Base-by-base conservation (phyloP, 2,797 vertebrate species). In the Oreochromis grahami region DNA sequence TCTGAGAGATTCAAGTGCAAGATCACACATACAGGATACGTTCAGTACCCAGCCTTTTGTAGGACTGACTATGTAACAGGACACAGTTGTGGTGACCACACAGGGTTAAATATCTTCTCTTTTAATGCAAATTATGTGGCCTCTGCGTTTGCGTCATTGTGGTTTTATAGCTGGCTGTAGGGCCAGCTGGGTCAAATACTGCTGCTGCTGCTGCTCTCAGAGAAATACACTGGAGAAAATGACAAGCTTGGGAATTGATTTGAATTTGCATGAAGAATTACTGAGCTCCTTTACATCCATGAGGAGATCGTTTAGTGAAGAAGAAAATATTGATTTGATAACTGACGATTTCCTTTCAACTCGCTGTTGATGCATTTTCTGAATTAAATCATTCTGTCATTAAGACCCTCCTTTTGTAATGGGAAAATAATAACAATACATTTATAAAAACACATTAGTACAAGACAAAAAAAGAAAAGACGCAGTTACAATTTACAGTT, bases 91-190 rank as follows among this genome's bases (percentile, higher is more conserved):
- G 26, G 41, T 80, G 38, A 58, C 45, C 36, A 52, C 34, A 32
- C 10, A 86, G 80, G 74, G 85, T 91, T 87, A 89, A 87, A 82
- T 74, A 85, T 56, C 76, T 51, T 29, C 76, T 84, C 58, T 79
- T 90, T 88, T 50, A 58, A 90, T 84, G 77, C 70, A 87, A 89
- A 91, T 87, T 21, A 79, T 86, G 82, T 77, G 85, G 83, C 76
- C 83, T 48, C 55, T 77, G 86, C 78, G 72, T 89, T 77, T 92
- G 86, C 84, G 86, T 94, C 91, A 90, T 2, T 86, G 84, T 84
- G 90, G 89, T 90, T 93, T 92, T 87, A 85, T 81, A 85, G 87
- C 51, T 80, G 72, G 41, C 79, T 89, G 77, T 48, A 32, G 45
- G 81, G 80, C 83, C 84, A 87, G 50, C 72, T 85, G 81, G 82